Percentiles rank a stretch among this genome's conserved stretches.
phyloP scores from a whole-genome alignment of 2,888 invertebrate genomes.

The Formica aserva region DNA sequence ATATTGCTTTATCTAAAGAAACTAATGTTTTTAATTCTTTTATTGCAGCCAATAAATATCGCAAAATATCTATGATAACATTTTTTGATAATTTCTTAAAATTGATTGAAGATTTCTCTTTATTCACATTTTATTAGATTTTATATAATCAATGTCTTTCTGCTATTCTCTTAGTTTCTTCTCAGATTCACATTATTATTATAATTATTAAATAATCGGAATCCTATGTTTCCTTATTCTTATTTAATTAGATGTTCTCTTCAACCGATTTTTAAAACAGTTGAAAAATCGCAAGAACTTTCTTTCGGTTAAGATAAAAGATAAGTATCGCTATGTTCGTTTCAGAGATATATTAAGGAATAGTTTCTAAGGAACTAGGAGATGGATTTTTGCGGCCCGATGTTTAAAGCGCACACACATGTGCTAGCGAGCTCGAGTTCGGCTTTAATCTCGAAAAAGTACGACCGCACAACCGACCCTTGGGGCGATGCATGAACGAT shows the following conservation, averaged over 20 bases:
- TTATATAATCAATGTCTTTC: background rate
- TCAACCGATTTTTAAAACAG: background rate
- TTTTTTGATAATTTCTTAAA: background rate
- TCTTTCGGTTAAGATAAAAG: background rate
- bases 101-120: background rate
- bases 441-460: constrained; percentile 53
- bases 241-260: background rate
- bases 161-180: background rate
- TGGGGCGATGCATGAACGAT: constrained; percentile 46
- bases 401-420: constrained; percentile 21
- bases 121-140: background rate
- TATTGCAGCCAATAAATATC: background rate
- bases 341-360: background rate
- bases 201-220: background rate
- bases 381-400: constrained; percentile 7
- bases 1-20: background rate
- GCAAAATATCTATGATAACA: background rate
- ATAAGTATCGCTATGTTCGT: background rate
- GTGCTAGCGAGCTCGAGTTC: constrained; percentile 28
- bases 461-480: constrained; percentile 39
- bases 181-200: background rate
- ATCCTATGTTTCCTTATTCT: background rate
- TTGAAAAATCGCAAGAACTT: background rate
- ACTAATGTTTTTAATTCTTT: background rate
- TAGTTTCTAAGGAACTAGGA: background rate